A percentile compares a stretch with the other conserved stretches of the same genome.
These are phyloP conservation scores for Leucophenga maculata DNA, from an alignment of 2,888 invertebrate species.

Conservation along the genomic window DNA sequence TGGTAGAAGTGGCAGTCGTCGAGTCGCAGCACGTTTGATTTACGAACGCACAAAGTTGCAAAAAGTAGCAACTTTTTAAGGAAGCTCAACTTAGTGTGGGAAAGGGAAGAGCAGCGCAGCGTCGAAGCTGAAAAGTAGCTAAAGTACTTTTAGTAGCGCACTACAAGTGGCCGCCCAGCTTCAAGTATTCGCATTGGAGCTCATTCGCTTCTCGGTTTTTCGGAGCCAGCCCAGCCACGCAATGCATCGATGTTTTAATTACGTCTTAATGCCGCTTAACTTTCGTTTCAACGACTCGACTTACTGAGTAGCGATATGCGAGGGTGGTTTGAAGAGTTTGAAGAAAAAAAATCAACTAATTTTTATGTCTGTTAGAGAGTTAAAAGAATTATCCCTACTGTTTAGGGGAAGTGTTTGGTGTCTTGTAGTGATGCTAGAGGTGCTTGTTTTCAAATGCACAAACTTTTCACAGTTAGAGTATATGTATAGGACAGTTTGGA, in stretches of 20 bases:
- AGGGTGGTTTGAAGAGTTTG: not conserved
- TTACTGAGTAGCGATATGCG: not conserved
- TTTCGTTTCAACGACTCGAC: constrained; percentile 8
- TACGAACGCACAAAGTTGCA: constrained; percentile 15
- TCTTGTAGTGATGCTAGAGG: too few relatives aligned
- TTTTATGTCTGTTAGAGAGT: too few relatives aligned
- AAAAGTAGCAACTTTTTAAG: constrained; percentile 4
- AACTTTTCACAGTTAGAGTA: too few relatives aligned
- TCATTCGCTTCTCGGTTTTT: not conserved
- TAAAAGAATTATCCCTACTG: too few relatives aligned
- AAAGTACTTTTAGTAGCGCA: constrained; percentile 9
- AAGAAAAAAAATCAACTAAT: not conserved
- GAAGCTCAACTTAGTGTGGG: not conserved
- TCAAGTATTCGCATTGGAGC: too few relatives aligned
- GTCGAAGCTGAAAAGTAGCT: not conserved
- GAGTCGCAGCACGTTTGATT: constrained; percentile 5
- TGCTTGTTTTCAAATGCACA: too few relatives aligned
- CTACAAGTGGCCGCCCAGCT: not conserved
- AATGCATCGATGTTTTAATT: constrained; percentile 57
- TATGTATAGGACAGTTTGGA: too few relatives aligned
- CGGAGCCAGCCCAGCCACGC: constrained; percentile 28
- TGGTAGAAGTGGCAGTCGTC: not conserved
- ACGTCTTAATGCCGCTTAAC: constrained; percentile 62
- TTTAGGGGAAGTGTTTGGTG: too few relatives aligned
- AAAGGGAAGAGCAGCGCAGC: not conserved